Conservation (phyloP, 2,113 vertebrate species). For the Hiodon alosoides region DNA sequence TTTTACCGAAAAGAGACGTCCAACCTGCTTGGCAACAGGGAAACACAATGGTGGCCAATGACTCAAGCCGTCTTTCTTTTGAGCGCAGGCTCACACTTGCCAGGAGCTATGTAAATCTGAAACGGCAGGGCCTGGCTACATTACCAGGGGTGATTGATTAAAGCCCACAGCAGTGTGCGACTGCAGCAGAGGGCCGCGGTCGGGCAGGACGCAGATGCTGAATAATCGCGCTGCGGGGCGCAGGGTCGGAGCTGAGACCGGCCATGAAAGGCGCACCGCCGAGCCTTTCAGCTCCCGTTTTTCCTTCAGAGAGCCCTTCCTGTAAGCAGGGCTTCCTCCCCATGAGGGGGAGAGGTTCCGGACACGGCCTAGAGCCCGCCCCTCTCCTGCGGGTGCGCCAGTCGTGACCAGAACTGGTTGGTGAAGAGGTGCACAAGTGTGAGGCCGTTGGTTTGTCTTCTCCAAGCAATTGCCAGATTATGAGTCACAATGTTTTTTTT, state of each 20-base stretch:
- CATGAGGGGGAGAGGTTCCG: background rate
- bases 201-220: background rate
- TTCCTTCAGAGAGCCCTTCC: background rate
- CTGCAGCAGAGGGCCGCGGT: background rate
- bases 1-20: background rate
- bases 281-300: background rate
- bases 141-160: background rate
- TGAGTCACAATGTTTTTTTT: no score
- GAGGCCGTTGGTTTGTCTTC: background rate
- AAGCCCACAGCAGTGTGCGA: background rate
- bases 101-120: background rate
- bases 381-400: background rate
- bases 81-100: background rate
- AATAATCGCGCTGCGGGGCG: constrained; percentile 16
- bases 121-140: background rate
- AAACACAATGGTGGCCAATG: background rate
- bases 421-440: background rate
- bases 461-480: background rate
- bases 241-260: constrained; percentile 4
- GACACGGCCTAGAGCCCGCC: background rate
- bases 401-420: background rate
- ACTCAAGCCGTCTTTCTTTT: background rate
- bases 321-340: background rate
- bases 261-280: background rate
- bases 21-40: background rate